Base-by-base conservation (phyloP, 1,140 invertebrate species). In the Potamilus streckersoni region DNA sequence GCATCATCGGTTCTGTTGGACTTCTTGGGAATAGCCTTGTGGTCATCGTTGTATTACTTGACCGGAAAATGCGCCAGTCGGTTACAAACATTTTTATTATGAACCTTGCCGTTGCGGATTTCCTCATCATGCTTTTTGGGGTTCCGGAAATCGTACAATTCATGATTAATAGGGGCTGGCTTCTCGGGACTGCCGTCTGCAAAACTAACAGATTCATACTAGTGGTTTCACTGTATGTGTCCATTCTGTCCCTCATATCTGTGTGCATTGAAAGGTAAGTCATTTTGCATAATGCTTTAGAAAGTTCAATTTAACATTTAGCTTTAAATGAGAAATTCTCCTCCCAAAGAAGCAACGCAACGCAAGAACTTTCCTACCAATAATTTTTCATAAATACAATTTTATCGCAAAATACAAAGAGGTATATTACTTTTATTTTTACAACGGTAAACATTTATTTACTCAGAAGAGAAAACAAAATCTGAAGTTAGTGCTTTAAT, bases 251-350 rank as follows among this genome's bases (percentile, higher is more conserved):
- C 1, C 78, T 90, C 23, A 76, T 90, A 38, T 84, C 84, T n/a
- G 84, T 90, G 8, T 90, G 89, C 71, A 81, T 90, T 27, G 90
- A 91, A 82, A 87, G 90, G 90, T 91, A 79, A 86, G 88, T 49
- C 38, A 49, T 49, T 49, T 49, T 49, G 11, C 5, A 49, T 49
- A 49, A 49, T 49, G 38, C 38, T 49, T 49, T 49, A 49, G 6
- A 49, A 49, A 0, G 38, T 49, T 4, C 6, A 49, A 49, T 49
- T 49, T 49, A 11, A 49, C n/a, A 49, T 49, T 8, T 6, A 49
- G 38, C 38, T 49, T 49, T 6, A 49, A 49, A 8, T 11, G 2
- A 49, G 11, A 49, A 49, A 49, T 49, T 49, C 38, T 49, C 38
- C 38, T 49, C 6, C 38, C 38, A 49, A 49, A 49, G 38, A 49